Percentiles rank a stretch among this genome's conserved stretches.
These are phyloP conservation scores for Circaetus gallicus DNA, from an alignment of 2,113 vertebrate genomes.

Conservation along the genomic window DNA sequence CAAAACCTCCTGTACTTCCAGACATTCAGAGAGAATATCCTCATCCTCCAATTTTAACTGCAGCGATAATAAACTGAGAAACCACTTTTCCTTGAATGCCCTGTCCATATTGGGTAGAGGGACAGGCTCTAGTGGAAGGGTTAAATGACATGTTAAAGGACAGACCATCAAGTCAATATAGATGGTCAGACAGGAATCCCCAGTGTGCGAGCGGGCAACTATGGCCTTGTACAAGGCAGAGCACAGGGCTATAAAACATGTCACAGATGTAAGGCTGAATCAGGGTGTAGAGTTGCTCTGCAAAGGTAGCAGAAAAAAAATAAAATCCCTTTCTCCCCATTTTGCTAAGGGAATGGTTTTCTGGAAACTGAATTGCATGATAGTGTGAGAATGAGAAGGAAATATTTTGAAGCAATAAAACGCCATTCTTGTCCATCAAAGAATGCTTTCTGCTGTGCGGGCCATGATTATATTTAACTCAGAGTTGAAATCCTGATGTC, in stretches of 20 bases:
- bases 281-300: not conserved
- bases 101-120: not conserved
- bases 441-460: not conserved
- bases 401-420: not conserved
- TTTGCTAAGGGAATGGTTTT: not conserved
- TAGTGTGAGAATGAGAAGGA: not conserved
- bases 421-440: not conserved
- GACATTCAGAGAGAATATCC: not conserved
- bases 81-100: not conserved
- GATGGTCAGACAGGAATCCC: not conserved
- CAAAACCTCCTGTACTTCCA: not conserved
- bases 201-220: fast-evolving
- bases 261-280: not conserved
- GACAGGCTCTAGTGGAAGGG: not conserved
- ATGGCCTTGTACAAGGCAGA: not conserved
- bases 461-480: not conserved
- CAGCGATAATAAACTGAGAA: not conserved
- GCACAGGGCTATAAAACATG: not conserved
- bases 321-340: not conserved
- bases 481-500: not conserved
- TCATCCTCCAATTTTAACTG: not conserved
- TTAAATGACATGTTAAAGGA: not conserved
- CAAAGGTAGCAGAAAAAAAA: not conserved
- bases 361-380: not conserved
- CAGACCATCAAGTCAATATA: not conserved